Evolutionary conservation across 2,113 vertebrate genomes (phyloP), one percentile per base, ranked within the genome.

Genomic region (Corythornis madagascariensis): DNA sequence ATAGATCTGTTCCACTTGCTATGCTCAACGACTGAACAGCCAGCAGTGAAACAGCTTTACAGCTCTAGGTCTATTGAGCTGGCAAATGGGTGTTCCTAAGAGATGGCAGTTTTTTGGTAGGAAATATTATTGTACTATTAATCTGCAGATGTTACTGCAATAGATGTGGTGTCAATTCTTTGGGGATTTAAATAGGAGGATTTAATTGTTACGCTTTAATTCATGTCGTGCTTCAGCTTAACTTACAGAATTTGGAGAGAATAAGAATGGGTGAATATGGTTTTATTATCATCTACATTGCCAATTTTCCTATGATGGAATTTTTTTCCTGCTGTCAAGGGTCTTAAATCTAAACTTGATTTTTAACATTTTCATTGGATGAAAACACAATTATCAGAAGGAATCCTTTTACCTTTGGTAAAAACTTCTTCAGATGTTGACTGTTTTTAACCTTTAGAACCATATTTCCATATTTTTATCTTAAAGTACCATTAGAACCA

Each of bases 191-290:
- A 83, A 94, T 66, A 63, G 56, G 45, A 50, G 25, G 11, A 52
- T 83, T 86, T 83, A 83, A 77, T 95, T 75, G 40, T 77, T 83
- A 24, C 24, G 7, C 57, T 93, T 81, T 33, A 71, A 86, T 84
- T 91, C 17, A 52, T 42, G 63, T 74, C 64, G 35, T 80, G 56
- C 52, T 61, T 71, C 65, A 64, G 26, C 25, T 50, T 69, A 53
- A 50, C 38, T 60, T 80, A 48, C 0, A 76, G 55, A 94, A 86
- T 81, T 71, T 82, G 26, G 48, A 71, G 78, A 74, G 52, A 90
- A 65, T 84, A 66, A 83, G 63, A 86, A 76, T 33, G 38, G 28
- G 40, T 35, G 18, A 77, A 69, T 88, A 45, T 65, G 61, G 33
- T 90, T 91, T 63, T 82, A 65, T 73, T 82, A 77, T 82, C 25